phyloP scores from a whole-genome alignment of 1,140 invertebrate species.

The Sycophila sp. region DNA sequence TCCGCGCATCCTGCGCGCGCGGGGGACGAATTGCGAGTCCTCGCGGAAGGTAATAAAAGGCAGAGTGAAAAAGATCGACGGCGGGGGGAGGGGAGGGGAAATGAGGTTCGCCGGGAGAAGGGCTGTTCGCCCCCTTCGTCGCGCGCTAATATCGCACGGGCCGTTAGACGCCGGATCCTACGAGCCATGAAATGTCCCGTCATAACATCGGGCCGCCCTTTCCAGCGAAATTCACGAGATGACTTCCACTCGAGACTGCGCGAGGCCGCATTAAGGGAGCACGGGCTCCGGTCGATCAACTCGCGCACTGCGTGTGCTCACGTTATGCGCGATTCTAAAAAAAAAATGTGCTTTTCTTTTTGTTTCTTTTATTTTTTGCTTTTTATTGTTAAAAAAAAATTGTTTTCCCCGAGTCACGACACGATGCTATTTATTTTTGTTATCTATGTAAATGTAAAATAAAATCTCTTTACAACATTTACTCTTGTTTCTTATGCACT shows the following conservation, averaged over 20 bases:
- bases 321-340: too few species aligned
- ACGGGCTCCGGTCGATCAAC: neutral
- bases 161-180: conserved; percentile 58
- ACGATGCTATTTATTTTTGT: conserved; percentile 35
- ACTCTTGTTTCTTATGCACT: conserved; percentile 26
- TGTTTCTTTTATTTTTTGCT: conserved; percentile 1
- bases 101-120: conserved; percentile 42
- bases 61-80: conserved; percentile 33
- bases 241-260: neutral
- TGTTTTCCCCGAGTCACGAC: neutral
- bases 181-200: conserved; percentile 63
- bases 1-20: too few species aligned
- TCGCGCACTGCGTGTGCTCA: neutral
- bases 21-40: conserved; percentile 17
- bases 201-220: conserved; percentile 52
- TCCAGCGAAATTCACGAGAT: neutral
- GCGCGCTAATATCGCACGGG: conserved; percentile 58
- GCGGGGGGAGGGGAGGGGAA: conserved; percentile 26
- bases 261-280: neutral
- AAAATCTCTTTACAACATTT: conserved; percentile 26
- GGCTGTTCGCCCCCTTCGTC: conserved; percentile 35
- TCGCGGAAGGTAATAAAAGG: conserved; percentile 19
- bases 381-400: neutral
- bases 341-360: too few species aligned
- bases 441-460: conserved; percentile 30